Base-by-base conservation (phyloP, 2,888 invertebrate species). In the Acheta domesticus region DNA sequence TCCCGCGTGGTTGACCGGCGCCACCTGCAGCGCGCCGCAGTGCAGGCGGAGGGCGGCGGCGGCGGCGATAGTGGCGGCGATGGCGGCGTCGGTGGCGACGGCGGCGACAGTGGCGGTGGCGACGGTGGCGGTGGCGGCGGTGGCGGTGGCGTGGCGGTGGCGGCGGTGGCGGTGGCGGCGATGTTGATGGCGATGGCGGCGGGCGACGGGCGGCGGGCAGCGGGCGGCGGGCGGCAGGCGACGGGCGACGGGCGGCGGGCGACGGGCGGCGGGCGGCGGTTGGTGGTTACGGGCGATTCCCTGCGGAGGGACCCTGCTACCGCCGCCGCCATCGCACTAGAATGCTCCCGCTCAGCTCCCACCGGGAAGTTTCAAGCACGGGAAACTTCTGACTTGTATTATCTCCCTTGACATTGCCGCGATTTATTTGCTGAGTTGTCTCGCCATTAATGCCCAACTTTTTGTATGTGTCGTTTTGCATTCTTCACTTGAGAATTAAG, bases 1-100 rank as follows among this genome's bases (percentile, higher is more conserved):
- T n/a, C 16, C 36, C 62, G 62, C 16, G 62, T n/a, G 62, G n/a
- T n/a, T 62, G 62, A n/a, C 62, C 62, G 62, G 62, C 14, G 62
- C 62, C 62, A 62, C 62, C 62, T 62, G 62, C 62, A 62, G 62
- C 14, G n/a, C 62, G 62, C 62, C 62, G 62, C 62, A 62, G 16
- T 62, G 62, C 62, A 62, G 62, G 14, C 62, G n/a, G 62, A 0
- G 16, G 16, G 62, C 62, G 62, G 11, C 8, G 62, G n/a, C 62
- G n/a, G 62, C 62, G 14, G 62, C 62, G 62, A 8, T 4, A 14
- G 4, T 19, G 62, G 62, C 1, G 62, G 0, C 1, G 62, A 3
- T 14, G n/a, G 62, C 2, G 11, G n/a, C 4, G 62, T 5, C 2
- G 62, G 11, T 3, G n/a, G 14, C 16, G 62, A 14, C n/a, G 1